Conservation (phyloP, 2,113 vertebrate genomes). For the Anarrhichthys ocellatus region DNA sequence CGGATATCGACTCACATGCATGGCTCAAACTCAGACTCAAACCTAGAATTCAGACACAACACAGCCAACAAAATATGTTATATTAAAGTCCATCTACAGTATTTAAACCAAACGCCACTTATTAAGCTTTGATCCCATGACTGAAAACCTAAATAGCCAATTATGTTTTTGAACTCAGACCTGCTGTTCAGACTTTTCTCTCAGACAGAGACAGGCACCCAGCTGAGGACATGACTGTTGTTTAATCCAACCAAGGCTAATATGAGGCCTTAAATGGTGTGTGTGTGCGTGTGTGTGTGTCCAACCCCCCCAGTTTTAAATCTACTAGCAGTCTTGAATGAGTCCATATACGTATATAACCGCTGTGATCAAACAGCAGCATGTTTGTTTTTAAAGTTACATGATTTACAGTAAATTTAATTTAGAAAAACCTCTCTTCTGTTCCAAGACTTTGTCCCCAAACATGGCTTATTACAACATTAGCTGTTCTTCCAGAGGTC, state of each 20-base stretch:
- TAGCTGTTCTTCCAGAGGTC: slow-evolving; percentile 18
- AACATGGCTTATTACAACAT: slow-evolving; percentile 26
- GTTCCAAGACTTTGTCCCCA: neutral
- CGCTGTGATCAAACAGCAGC: neutral
- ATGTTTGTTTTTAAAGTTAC: neutral
- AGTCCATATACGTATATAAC: neutral
- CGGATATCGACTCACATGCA: neutral
- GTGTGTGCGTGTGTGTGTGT: slow-evolving; percentile 2
- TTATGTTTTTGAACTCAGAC: slow-evolving; percentile 42
- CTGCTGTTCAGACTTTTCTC: slow-evolving; percentile 45
- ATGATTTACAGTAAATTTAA: neutral
- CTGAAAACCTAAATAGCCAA: slow-evolving; percentile 38
- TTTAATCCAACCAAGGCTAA: slow-evolving; percentile 51
- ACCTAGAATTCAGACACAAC: neutral
- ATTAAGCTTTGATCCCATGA: neutral
- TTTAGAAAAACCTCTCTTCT: neutral
- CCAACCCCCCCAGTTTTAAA: neutral
- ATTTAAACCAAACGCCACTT: neutral
- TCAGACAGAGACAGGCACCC: slow-evolving; percentile 53
- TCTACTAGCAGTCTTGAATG: neutral
- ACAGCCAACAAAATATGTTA: neutral
- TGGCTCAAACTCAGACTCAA: neutral
- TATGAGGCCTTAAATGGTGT: slow-evolving; percentile 3
- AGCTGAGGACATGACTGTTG: slow-evolving; percentile 47
- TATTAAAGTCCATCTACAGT: neutral